Evolutionary conservation across 2,113 vertebrate species (phyloP).

Genomic region (Egretta garzetta): DNA sequence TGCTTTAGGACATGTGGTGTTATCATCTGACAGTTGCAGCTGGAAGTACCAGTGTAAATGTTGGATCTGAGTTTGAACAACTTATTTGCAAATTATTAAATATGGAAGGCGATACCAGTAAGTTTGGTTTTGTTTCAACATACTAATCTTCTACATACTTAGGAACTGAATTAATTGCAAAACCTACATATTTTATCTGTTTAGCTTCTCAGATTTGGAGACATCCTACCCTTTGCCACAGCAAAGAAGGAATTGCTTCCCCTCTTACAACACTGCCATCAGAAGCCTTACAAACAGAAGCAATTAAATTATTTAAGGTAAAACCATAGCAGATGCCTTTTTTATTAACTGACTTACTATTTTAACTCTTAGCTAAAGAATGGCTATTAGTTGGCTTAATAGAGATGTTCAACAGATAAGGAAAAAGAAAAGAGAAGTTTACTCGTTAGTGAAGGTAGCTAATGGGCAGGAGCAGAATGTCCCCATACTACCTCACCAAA

Average conservation of each 20-base stretch:
- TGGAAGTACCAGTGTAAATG: constrained; percentile 83
- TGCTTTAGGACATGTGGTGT: constrained; percentile 88
- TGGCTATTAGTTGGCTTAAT: neutral
- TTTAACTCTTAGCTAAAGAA: neutral
- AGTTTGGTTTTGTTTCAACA: constrained; percentile 55
- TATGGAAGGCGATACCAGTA: constrained; percentile 88
- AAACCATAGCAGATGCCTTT: neutral
- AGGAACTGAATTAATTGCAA: neutral
- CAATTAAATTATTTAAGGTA: constrained; percentile 98
- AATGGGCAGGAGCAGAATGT: neutral
- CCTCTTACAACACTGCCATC: constrained; percentile 95
- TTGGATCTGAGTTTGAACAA: constrained; percentile 96
- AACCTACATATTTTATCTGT: neutral
- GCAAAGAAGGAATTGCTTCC: constrained; percentile 91
- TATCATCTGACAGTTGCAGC: constrained; percentile 94
- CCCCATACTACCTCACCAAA: neutral
- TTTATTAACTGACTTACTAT: neutral
- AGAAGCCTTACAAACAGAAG: constrained; percentile 95
- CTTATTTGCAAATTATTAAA: constrained; percentile 90
- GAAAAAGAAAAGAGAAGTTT: neutral
- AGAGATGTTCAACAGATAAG: neutral
- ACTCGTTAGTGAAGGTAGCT: neutral
- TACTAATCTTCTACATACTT: neutral
- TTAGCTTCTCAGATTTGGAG: constrained; percentile 92
- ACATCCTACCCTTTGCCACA: constrained; percentile 91